phyloP scores from a whole-genome alignment of 2,113 vertebrate genomes.

The Alectura lathami region DNA sequence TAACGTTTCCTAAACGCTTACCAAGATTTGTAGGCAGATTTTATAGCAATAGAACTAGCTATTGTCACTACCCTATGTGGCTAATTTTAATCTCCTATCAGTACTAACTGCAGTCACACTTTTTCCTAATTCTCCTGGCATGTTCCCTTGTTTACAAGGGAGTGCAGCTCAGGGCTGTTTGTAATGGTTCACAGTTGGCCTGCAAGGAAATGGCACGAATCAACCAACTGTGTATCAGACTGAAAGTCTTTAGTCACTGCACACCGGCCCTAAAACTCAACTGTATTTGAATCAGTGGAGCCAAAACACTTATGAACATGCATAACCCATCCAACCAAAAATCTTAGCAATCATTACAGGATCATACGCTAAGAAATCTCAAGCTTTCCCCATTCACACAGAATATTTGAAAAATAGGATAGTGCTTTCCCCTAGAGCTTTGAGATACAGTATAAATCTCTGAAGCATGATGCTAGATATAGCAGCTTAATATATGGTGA shows the following conservation, averaged over 20 bases:
- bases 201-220: neutral
- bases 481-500: slow-evolving; percentile 9
- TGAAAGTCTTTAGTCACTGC: neutral
- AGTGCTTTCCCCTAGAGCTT: neutral
- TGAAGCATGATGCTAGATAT: neutral
- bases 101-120: neutral
- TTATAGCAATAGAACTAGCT: neutral
- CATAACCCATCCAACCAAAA: neutral
- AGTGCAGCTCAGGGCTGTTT: neutral
- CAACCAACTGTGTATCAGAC: neutral
- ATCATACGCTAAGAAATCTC: neutral
- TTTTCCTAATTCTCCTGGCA: neutral
- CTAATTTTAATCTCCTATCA: neutral
- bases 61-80: neutral
- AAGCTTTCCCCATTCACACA: neutral
- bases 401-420: neutral
- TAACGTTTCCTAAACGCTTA: neutral
- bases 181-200: neutral
- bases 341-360: neutral
- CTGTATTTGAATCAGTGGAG: neutral
- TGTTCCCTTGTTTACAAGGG: neutral
- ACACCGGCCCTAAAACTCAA: neutral
- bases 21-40: neutral
- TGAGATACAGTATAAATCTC: neutral
- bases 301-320: neutral